Base-by-base conservation (phyloP, 2,113 vertebrate species). In the Chloropsis cyanopogon region DNA sequence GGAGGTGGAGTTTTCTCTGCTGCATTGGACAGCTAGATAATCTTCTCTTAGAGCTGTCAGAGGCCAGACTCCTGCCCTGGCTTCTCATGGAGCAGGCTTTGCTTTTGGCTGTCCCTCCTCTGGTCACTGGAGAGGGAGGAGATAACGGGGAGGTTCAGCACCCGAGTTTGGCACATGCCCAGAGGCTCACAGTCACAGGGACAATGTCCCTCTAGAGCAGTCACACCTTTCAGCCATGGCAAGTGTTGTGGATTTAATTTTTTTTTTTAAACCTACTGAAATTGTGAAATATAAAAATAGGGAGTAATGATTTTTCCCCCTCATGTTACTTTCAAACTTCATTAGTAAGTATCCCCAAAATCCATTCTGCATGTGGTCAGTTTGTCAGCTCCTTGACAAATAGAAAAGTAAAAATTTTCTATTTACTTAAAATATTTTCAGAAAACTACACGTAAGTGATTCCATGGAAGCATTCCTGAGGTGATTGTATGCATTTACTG, bases 331-430 rank as follows among this genome's bases (percentile, higher is more conserved):
- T 88, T 89, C 61, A 80, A 35, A 37, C 37, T 86, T 61, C 7
- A 47, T 23, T 46, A n/a, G 41, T 52, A 90, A 93, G 60, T 66
- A 39, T 61, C 86, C 13, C 23, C 49, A 9, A 53, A 57, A 70
- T 88, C 37, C 4, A 20, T 39, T 47, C 44, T 31, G 12, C 8
- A 4, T 39, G 14, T 19, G 75, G 54, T 29, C 29, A 20, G 5
- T 85, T 69, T 23, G n/a, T 37, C 75, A 72, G 61, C 37, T 87
- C 60, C 31, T 37, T 60, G 56, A 49, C 35, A 79, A 71, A 82
- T 41, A 75, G 78, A 47, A 57, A 66, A 92, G 22, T 39, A 89
- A 87, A 79, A 79, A 64, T 87, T 93, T 95, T 63, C n/a, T 77
- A 26, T 86, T 80, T 80, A 16, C 53, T 82, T 18, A 50, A 85